phyloP scores from a whole-genome alignment of 2,113 vertebrate species.

The Greenwoodochromis staneri region DNA sequence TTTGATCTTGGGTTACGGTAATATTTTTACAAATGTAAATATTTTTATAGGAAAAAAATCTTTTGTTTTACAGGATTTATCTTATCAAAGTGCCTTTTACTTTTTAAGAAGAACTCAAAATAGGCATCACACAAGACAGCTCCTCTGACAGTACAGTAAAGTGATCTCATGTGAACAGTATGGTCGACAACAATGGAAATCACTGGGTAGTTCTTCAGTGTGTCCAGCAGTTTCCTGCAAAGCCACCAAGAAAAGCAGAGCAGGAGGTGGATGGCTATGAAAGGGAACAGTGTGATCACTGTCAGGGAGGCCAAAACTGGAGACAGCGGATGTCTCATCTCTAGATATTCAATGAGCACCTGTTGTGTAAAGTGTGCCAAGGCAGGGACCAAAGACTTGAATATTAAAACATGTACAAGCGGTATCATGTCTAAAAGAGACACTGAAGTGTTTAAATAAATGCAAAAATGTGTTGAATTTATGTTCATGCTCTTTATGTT shows the following conservation, averaged over 20 bases:
- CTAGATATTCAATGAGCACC: slow-evolving; percentile 63
- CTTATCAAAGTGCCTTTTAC: neutral
- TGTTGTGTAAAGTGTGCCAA: slow-evolving; percentile 59
- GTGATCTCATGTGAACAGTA: neutral
- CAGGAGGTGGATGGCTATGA: slow-evolving; percentile 28
- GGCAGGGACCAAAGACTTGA: slow-evolving; percentile 23
- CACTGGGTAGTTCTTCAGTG: neutral
- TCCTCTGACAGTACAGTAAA: neutral
- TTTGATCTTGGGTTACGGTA: neutral
- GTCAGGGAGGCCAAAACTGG: slow-evolving; percentile 33
- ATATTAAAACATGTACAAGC: slow-evolving; percentile 33
- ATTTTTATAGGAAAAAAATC: neutral
- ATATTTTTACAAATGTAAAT: neutral
- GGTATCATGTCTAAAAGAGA: neutral
- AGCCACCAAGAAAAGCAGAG: slow-evolving; percentile 4
- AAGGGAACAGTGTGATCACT: slow-evolving; percentile 56
- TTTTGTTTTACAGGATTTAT: neutral
- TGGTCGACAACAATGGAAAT: neutral
- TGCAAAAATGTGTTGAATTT: neutral
- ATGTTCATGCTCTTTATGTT: neutral
- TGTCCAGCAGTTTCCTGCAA: slow-evolving; percentile 19
- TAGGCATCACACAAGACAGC: neutral
- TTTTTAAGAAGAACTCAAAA: neutral
- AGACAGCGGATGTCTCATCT: slow-evolving; percentile 51
- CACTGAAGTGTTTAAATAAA: neutral